phyloP scores from a whole-genome alignment of 2,113 vertebrate species.

The Hippocampus guttulatus region DNA sequence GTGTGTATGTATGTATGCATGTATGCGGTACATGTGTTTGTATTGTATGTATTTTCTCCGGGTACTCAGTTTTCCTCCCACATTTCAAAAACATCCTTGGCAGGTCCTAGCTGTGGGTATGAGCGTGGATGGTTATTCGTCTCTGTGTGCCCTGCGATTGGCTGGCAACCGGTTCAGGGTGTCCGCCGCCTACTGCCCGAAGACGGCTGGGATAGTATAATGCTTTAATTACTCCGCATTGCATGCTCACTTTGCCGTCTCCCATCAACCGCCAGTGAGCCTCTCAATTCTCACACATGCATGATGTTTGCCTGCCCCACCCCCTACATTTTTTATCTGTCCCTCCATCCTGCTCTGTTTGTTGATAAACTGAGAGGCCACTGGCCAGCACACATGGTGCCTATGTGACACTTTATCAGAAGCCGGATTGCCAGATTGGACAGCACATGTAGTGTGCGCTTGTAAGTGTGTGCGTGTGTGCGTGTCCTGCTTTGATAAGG shows the following conservation, averaged over 20 bases:
- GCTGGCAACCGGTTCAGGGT: too few relatives aligned
- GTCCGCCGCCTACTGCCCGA: too few relatives aligned
- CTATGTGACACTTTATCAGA: constrained; percentile 67
- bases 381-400: constrained; percentile 60
- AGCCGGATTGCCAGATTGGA: constrained; percentile 68
- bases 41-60: too few relatives aligned
- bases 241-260: constrained; percentile 45
- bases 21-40: too few relatives aligned
- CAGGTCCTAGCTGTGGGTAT: too few relatives aligned
- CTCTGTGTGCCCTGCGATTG: too few relatives aligned
- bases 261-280: constrained; percentile 39
- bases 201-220: not conserved
- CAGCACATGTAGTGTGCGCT: constrained; percentile 42
- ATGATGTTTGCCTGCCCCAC: constrained; percentile 38
- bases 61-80: too few relatives aligned
- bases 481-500: constrained; percentile 31
- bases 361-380: constrained; percentile 66
- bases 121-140: too few relatives aligned
- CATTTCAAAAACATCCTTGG: too few relatives aligned
- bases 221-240: constrained; percentile 21
- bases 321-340: constrained; percentile 62
- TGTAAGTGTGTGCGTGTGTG: constrained; percentile 10
- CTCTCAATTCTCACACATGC: constrained; percentile 17
- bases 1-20: too few relatives aligned
- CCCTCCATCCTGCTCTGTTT: constrained; percentile 61